Conservation (phyloP, 2,888 invertebrate species). For the Entomobrya proxima region DNA sequence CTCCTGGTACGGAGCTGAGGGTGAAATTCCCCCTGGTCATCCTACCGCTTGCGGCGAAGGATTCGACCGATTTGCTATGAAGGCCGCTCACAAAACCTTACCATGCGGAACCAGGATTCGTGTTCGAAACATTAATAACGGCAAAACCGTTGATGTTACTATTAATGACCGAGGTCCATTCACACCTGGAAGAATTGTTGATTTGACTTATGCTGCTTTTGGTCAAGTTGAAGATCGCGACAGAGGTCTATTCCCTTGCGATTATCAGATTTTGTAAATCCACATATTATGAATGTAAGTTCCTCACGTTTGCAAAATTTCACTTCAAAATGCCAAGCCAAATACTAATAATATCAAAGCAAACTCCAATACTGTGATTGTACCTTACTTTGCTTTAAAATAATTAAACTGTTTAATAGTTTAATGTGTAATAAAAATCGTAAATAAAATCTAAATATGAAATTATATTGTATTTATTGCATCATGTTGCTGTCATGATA, state of each 20-base stretch:
- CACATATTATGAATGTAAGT: no score
- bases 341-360: no score
- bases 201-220: conserved; percentile 71
- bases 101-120: conserved; percentile 68
- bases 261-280: conserved; percentile 59
- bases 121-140: conserved; percentile 64
- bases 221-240: conserved; percentile 62
- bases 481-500: no score
- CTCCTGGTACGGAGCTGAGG: conserved; percentile 71
- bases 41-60: conserved; percentile 68
- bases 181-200: conserved; percentile 64
- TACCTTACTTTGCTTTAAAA: no score
- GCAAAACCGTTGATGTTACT: conserved; percentile 64
- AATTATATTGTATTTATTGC: no score
- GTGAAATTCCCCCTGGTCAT: conserved; percentile 72
- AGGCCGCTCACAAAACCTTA: conserved; percentile 51
- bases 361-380: no score
- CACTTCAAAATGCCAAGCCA: no score
- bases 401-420: no score
- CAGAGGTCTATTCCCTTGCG: conserved; percentile 66
- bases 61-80: conserved; percentile 67
- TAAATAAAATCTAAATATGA: no score
- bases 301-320: no score
- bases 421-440: no score
- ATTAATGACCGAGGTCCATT: conserved; percentile 69